Base-by-base conservation (phyloP, 1,140 invertebrate species). In the Drosophila suzukii region DNA sequence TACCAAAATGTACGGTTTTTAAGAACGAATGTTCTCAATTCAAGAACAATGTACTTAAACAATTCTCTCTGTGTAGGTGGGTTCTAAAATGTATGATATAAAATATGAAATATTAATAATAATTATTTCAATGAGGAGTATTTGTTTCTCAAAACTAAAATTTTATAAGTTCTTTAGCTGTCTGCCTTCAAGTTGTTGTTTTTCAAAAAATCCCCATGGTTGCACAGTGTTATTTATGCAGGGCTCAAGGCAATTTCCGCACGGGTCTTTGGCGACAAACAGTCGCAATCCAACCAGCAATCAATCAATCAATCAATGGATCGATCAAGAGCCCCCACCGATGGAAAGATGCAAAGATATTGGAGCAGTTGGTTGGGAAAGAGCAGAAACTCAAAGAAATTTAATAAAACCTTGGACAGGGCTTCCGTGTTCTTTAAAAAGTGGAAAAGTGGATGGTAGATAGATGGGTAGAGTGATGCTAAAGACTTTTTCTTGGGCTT, bases 241-340 rank as follows among this genome's bases (percentile, higher is more conserved):
- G 59, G 72, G 67, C 82, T 80, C 78, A 56, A 63, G 41, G 46
- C 68, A 38, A 80, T 66, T 81, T 81, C 47, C 55, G 54, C 63
- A 43, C 39, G 62, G 34, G 46, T 54, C 47, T 67, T 62, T 39
- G 51, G 75, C 71, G 72, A 78, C 80, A 81, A 81, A 70, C 61
- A 53, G 47, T 65, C 50, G 38, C 73, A 38, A 46, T 66, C 49
- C 49, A 67, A 36, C 49, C 7, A 70, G 67, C 67, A 86, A 82
- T 62, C 81, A 77, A 75, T 77, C 83, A 83, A 76, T 82, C 83
- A 83, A 73, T 79, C 83, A 81, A 68, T 75, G 63, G 70, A 81
- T 70, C 82, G 76, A 81, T 75, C 82, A 88, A 73, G 78, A 62
- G 60, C 38, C 38, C 66, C 65, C 61, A 43, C 46, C 20, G 38